Evolutionary conservation across 2,888 invertebrate genomes (phyloP).

Genomic region (Imbricaverruca yamaguchii): DNA sequence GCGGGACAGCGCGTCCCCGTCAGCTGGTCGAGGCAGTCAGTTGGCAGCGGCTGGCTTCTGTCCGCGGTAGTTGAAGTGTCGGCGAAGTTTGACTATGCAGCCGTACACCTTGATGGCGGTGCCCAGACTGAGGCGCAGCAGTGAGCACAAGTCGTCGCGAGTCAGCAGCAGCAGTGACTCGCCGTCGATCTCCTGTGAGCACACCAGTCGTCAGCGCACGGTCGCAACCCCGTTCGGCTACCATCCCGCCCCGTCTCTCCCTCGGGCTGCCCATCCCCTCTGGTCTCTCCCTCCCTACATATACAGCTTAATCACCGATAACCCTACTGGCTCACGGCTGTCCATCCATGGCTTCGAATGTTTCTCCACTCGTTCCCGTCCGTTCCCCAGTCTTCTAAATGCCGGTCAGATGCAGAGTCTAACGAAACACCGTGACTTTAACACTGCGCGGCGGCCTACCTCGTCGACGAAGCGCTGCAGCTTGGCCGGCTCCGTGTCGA

Average conservation of each 20-base stretch:
- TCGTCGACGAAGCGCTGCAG: background rate
- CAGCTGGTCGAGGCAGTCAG: background rate
- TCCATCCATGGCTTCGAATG: no score
- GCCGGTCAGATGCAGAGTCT: no score
- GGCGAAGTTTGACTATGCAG: conserved; percentile 40
- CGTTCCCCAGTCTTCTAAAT: no score
- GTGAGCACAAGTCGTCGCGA: conserved; percentile 68
- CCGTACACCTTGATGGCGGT: conserved; percentile 60
- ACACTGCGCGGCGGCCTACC: background rate
- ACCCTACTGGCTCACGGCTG: no score
- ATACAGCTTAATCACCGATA: no score
- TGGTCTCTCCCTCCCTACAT: background rate
- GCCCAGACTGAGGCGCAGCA: conserved; percentile 69
- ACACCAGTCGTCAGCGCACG: background rate
- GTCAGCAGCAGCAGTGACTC: conserved; percentile 71
- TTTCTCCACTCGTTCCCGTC: no score
- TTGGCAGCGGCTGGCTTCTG: background rate
- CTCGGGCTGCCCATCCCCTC: background rate
- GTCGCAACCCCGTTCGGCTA: background rate
- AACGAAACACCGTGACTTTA: no score
- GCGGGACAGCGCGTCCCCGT: no score
- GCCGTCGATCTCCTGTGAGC: conserved; percentile 62
- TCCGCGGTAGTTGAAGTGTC: conserved; percentile 1
- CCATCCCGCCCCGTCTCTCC: background rate
- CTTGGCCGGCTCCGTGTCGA: no score